phyloP scores from a whole-genome alignment of 2,113 vertebrate genomes.

The Hippocampus abdominalis region DNA sequence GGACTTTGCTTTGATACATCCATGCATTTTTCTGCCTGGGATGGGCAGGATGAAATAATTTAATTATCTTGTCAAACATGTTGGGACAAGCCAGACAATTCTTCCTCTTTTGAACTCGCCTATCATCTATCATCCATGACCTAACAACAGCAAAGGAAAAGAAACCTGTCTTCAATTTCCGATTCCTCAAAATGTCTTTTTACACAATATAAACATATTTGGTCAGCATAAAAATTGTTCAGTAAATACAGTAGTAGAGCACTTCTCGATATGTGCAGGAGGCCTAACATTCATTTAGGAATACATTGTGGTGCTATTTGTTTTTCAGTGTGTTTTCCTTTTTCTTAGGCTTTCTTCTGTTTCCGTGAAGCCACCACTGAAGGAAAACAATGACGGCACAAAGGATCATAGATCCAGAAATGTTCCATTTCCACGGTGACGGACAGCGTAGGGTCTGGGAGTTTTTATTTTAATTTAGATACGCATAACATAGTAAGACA shows the following conservation, averaged over 20 bases:
- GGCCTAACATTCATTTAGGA: not conserved
- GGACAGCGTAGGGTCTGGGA: not conserved
- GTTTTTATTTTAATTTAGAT: not conserved
- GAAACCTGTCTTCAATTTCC: not conserved
- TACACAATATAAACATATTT: too few species aligned
- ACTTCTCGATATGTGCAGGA: not conserved
- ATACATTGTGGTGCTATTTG: not conserved
- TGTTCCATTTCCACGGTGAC: too few species aligned
- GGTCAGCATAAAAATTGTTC: not conserved
- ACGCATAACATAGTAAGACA: too few species aligned
- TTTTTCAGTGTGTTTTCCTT: not conserved
- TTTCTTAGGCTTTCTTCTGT: not conserved
- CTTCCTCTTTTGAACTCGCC: not conserved
- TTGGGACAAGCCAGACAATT: conserved; percentile 3
- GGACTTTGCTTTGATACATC: not conserved
- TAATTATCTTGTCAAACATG: conserved; percentile 20
- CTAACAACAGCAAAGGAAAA: not conserved
- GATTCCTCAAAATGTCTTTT: not conserved
- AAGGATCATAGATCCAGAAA: too few species aligned
- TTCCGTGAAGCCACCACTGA: not conserved
- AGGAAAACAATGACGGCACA: not conserved
- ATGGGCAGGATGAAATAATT: not conserved
- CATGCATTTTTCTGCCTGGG: not conserved
- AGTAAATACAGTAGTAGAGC: not conserved
- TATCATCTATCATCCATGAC: not conserved